These are phyloP conservation scores for Corydoras sp. DNA, from an alignment of 2,113 vertebrate genomes.

Conservation along the genomic window DNA sequence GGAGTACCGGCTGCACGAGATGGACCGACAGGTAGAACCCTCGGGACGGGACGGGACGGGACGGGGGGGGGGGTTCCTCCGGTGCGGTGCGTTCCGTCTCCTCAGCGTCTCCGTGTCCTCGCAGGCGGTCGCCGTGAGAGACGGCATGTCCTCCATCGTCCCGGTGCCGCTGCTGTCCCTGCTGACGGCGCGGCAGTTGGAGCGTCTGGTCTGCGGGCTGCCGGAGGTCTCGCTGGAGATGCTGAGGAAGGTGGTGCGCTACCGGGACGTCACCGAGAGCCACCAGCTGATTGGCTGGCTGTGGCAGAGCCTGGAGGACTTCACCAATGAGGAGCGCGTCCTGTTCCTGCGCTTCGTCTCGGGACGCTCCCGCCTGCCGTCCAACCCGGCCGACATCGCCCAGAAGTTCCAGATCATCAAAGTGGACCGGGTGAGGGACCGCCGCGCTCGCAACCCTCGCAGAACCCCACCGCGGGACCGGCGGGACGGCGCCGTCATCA, in stretches of 20 bases:
- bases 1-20: constrained; percentile 71
- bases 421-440: constrained; percentile 68
- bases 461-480: no score
- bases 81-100: no score
- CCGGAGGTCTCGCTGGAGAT: constrained; percentile 74
- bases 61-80: background rate
- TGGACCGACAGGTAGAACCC: constrained; percentile 68
- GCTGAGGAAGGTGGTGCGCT: constrained; percentile 75
- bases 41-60: background rate
- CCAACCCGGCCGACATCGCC: constrained; percentile 70
- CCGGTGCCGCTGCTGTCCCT: constrained; percentile 72
- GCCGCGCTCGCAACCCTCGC: no score
- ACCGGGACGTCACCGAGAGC: constrained; percentile 71
- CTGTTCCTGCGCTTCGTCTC: constrained; percentile 76
- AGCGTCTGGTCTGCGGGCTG: constrained; percentile 74
- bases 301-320: constrained; percentile 75
- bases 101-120: no score
- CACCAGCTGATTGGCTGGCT: constrained; percentile 73
- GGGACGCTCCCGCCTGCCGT: constrained; percentile 69
- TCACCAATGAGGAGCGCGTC: constrained; percentile 76
- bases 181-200: constrained; percentile 72
- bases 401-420: constrained; percentile 79
- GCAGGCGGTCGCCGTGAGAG: constrained; percentile 69
- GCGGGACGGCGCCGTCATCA: no score
- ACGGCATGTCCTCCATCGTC: constrained; percentile 76